phyloP scores from a whole-genome alignment of 2,797 vertebrate genomes.

The Columba guinea region DNA sequence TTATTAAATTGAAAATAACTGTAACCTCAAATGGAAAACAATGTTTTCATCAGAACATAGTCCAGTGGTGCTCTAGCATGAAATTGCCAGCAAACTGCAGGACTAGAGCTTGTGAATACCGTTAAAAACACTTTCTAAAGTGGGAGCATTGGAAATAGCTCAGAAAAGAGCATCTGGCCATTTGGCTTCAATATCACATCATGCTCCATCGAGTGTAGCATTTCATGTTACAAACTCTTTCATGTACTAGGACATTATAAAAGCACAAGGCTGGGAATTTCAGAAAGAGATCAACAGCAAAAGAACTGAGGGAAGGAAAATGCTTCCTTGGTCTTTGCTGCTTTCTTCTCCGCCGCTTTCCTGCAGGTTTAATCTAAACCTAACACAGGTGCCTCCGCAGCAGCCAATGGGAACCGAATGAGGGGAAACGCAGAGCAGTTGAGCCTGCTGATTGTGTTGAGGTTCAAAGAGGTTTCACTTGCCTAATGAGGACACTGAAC shows the following conservation, averaged over 20 bases:
- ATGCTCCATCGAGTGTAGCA: slow-evolving; percentile 40
- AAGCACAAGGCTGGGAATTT: slow-evolving; percentile 36
- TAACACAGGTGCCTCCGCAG: neutral
- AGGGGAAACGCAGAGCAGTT: neutral
- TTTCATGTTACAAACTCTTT: slow-evolving; percentile 52
- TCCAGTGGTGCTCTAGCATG: slow-evolving; percentile 32
- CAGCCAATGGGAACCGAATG: neutral
- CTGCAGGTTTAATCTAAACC: neutral
- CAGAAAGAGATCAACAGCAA: neutral
- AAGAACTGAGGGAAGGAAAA: neutral
- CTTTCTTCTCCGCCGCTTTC: neutral
- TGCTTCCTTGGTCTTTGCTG: neutral
- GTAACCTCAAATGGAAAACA: slow-evolving; percentile 8
- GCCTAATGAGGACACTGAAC: slow-evolving; percentile 8
- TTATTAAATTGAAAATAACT: slow-evolving; percentile 5
- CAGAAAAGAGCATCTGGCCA: slow-evolving; percentile 60
- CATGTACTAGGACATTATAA: slow-evolving; percentile 46
- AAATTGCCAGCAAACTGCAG: slow-evolving; percentile 36
- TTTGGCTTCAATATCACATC: slow-evolving; percentile 60
- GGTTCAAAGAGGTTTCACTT: slow-evolving; percentile 7
- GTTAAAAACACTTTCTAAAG: slow-evolving; percentile 23
- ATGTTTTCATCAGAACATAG: slow-evolving; percentile 26
- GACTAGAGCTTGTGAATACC: slow-evolving; percentile 21
- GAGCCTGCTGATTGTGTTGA: neutral
- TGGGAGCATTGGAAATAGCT: slow-evolving; percentile 54